Conservation (phyloP, 2,113 vertebrate genomes). For the Ranitomeya variabilis region DNA sequence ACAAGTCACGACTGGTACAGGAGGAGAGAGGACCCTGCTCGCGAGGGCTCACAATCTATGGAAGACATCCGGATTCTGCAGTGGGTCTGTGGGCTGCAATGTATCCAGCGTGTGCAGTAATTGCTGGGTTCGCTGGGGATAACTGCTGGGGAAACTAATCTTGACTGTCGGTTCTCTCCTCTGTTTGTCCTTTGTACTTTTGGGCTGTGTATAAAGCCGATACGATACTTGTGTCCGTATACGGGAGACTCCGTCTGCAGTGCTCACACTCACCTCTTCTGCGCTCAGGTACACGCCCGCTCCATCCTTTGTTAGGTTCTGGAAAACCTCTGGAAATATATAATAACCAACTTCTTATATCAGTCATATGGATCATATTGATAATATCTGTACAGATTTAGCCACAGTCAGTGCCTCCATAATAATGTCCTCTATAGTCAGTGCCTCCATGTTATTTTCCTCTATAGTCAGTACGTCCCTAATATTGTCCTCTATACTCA, state of each 20-base stretch:
- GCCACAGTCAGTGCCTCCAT: not conserved
- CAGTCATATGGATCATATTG: not conserved
- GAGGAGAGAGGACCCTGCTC: too few species aligned
- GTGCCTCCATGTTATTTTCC: not conserved
- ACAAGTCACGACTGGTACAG: too few species aligned
- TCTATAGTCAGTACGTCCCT: not conserved
- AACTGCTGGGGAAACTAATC: too few species aligned
- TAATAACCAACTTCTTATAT: not conserved
- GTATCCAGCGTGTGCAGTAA: too few species aligned
- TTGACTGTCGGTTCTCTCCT: too few species aligned
- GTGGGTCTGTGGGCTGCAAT: too few species aligned
- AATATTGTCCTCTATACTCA: not conserved
- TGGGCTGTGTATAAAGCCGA: too few species aligned
- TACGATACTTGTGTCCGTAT: not conserved
- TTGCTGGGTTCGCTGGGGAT: too few species aligned
- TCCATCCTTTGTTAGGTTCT: conserved; percentile 64
- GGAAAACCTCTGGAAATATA: conserved; percentile 68
- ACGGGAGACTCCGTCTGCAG: not conserved
- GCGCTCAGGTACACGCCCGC: conserved; percentile 62
- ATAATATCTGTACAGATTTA: not conserved
- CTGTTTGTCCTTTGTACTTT: too few species aligned
- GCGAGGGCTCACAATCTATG: too few species aligned
- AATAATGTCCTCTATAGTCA: not conserved
- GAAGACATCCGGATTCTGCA: too few species aligned
- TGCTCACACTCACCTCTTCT: conserved; percentile 65